phyloP scores from a whole-genome alignment of 2,888 invertebrate genomes.

The Drosophila basisetae region DNA sequence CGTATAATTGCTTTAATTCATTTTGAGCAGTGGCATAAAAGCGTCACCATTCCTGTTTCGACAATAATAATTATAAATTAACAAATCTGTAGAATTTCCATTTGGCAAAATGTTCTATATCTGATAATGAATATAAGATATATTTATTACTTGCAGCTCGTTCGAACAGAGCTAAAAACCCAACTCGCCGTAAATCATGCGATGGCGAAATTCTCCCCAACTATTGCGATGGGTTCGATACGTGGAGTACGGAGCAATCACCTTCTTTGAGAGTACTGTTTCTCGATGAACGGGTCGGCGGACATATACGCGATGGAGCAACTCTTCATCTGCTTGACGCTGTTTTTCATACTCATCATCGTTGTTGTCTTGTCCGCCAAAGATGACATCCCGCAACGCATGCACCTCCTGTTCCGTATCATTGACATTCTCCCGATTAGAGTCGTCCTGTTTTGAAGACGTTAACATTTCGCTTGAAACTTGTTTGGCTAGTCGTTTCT shows the following conservation, averaged over 20 bases:
- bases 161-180: constrained; percentile 26
- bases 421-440: neutral
- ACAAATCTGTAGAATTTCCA: neutral
- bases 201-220: constrained; percentile 67
- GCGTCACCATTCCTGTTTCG: neutral
- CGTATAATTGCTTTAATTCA: constrained; percentile 66
- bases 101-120: neutral
- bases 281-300: neutral
- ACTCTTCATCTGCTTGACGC: constrained; percentile 26
- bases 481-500: neutral
- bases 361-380: constrained; percentile 34
- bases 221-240: constrained; percentile 55
- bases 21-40: constrained; percentile 14
- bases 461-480: neutral
- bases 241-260: constrained; percentile 57
- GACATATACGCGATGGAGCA: constrained; percentile 28
- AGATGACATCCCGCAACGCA: constrained; percentile 38
- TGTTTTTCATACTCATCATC: constrained; percentile 40
- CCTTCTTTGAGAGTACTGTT: constrained; percentile 30
- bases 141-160: neutral
- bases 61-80: neutral
- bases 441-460: neutral
- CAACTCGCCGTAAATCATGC: constrained; percentile 57
- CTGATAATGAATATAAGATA: neutral
- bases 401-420: neutral